Conservation (phyloP, 2,113 vertebrate genomes). For the Xenopus borealis region DNA sequence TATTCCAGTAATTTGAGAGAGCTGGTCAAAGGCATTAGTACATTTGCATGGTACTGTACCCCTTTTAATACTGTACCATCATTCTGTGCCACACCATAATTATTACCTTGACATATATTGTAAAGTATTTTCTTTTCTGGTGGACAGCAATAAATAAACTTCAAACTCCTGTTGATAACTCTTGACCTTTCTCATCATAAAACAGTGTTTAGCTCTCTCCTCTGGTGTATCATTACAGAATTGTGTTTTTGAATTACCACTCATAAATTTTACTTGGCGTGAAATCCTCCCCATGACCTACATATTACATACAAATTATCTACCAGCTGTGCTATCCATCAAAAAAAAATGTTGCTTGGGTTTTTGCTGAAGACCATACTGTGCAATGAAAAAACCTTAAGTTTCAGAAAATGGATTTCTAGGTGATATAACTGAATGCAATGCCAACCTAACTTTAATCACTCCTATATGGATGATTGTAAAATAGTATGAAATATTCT, state of each 20-base stretch:
- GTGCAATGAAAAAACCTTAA: too few species aligned
- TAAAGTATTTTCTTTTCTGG: not conserved
- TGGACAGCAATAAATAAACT: conserved; percentile 9
- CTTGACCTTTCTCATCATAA: conserved; percentile 38
- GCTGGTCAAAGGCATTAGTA: too few species aligned
- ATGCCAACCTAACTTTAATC: too few species aligned
- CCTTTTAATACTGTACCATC: too few species aligned
- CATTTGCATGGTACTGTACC: too few species aligned
- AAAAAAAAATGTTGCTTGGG: not conserved
- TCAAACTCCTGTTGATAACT: conserved; percentile 19
- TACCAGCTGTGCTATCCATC: conserved; percentile 33
- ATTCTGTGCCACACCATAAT: not conserved
- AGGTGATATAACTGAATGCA: too few species aligned
- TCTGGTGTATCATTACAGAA: conserved; percentile 19
- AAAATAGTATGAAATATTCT: too few species aligned
- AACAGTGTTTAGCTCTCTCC: conserved; percentile 4
- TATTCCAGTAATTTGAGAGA: too few species aligned
- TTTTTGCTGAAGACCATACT: not conserved
- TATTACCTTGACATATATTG: conserved; percentile 1
- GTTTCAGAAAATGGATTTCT: too few species aligned
- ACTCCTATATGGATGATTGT: too few species aligned
- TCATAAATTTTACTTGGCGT: conserved; percentile 28
- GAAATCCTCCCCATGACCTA: conserved; percentile 24
- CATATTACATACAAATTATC: conserved; percentile 36
- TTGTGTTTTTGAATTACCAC: conserved; percentile 36